phyloP scores from a whole-genome alignment of 2,888 invertebrate genomes.

The Hirudinaria manillensis region DNA sequence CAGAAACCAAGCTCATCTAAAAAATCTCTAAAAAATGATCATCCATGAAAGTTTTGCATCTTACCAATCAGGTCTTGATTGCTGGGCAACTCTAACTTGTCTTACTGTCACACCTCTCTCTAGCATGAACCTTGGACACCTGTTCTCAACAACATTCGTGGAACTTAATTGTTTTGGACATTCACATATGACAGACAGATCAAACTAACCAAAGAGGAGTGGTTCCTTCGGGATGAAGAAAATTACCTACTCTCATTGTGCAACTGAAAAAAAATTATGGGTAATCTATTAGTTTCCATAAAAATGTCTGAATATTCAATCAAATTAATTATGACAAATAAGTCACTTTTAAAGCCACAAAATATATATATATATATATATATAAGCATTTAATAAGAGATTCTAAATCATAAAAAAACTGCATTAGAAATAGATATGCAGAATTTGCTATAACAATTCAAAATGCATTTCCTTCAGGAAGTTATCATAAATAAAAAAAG shows the following conservation, averaged over 20 bases:
- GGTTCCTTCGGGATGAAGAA: slow-evolving; percentile 57
- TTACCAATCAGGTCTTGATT: slow-evolving; percentile 61
- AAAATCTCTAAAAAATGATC: not conserved
- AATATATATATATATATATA: not conserved
- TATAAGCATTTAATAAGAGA: not conserved
- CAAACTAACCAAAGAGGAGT: slow-evolving; percentile 46
- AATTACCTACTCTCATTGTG: slow-evolving; percentile 67
- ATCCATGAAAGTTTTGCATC: not conserved
- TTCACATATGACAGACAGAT: not conserved
- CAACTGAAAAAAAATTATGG: slow-evolving; percentile 44
- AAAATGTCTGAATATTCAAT: not conserved
- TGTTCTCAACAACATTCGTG: no score
- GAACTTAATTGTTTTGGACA: not conserved
- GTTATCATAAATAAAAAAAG: no score
- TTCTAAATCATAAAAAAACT: not conserved
- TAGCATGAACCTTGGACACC: slow-evolving; percentile 80
- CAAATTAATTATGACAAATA: not conserved
- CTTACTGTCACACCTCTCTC: slow-evolving; percentile 69
- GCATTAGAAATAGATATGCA: no score
- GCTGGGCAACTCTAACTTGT: slow-evolving; percentile 61
- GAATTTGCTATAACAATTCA: no score
- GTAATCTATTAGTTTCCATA: not conserved
- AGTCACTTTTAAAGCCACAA: not conserved
- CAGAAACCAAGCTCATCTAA: not conserved
- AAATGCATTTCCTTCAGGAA: no score